Conservation (phyloP, 1,140 invertebrate genomes). For the Drosophila dunni region DNA sequence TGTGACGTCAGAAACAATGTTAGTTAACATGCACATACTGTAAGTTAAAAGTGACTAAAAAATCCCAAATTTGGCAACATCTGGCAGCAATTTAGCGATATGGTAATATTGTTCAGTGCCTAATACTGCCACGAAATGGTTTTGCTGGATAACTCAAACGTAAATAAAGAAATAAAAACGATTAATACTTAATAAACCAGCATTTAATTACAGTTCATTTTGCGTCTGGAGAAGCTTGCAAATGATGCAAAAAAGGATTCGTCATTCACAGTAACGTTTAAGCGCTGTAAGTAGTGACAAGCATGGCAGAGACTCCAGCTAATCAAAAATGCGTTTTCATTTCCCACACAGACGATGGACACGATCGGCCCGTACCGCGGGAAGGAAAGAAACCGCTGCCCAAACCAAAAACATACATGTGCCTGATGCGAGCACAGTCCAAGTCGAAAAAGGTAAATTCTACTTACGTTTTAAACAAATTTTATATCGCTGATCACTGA, state of each 20-base stretch:
- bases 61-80: constrained; percentile 15
- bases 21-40: constrained; percentile 22
- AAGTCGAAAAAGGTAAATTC: constrained; percentile 88
- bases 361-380: constrained; percentile 88
- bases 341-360: constrained; percentile 88
- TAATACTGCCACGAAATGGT: constrained; percentile 86
- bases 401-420: constrained; percentile 89
- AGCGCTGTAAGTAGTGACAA: constrained; percentile 87
- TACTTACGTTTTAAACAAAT: too few relatives aligned
- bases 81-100: constrained; percentile 9
- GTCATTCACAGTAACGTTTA: constrained; percentile 89
- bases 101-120: constrained; percentile 42
- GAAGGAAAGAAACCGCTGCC: constrained; percentile 86
- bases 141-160: constrained; percentile 87
- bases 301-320: constrained; percentile 6
- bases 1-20: constrained; percentile 36
- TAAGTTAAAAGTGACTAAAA: constrained; percentile 35
- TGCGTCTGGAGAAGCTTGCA: constrained; percentile 88
- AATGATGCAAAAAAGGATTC: constrained; percentile 87
- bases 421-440: constrained; percentile 89
- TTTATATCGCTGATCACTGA: background rate
- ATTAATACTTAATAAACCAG: constrained; percentile 85
- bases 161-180: constrained; percentile 54
- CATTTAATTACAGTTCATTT: constrained; percentile 87
- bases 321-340: constrained; percentile 16